Conservation (phyloP, 37 sponge, comb jelly and placozoan genomes). For the Axinella damicornis region DNA sequence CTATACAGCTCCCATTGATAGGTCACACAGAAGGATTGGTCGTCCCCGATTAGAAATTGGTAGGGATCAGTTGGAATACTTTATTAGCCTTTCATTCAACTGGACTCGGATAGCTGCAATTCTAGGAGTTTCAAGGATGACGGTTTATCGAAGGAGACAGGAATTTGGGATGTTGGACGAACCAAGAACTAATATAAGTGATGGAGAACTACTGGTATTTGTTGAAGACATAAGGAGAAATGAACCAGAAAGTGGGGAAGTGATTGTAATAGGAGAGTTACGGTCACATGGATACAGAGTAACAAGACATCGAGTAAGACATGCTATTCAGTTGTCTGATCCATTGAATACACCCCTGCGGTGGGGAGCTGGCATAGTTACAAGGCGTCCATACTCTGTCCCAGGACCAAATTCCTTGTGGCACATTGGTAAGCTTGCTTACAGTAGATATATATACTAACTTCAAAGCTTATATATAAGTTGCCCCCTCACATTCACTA, state of each 20-base stretch:
- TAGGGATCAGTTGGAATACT: conserved; percentile 47
- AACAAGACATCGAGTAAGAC: conserved; percentile 27
- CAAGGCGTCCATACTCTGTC: conserved; percentile 50
- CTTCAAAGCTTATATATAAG: too few species aligned
- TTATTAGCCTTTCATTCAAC: conserved; percentile 44
- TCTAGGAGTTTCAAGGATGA: conserved; percentile 50
- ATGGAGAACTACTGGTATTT: not conserved
- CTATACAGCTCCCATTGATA: too few species aligned
- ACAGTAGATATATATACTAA: too few species aligned
- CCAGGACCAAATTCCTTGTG: conserved; percentile 72
- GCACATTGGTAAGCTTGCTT: conserved; percentile 62
- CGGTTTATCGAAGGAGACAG: conserved; percentile 41
- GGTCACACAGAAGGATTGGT: too few species aligned
- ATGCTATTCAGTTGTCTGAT: conserved; percentile 32
- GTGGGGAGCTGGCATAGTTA: conserved; percentile 24
- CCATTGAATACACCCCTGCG: conserved; percentile 49
- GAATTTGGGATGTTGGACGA: too few species aligned
- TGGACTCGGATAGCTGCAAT: conserved; percentile 58
- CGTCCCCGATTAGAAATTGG: conserved; percentile 8
- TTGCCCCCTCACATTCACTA: too few species aligned
- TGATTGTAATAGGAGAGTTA: conserved; percentile 24
- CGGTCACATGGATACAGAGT: conserved; percentile 44
- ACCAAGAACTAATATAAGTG: conserved; percentile 3
- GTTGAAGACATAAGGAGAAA: conserved; percentile 17
- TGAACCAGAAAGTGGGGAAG: conserved; percentile 44